These are phyloP conservation scores for Brachyrhaphis roseni DNA, from an alignment of 2,797 vertebrate species.

Conservation along the genomic window DNA sequence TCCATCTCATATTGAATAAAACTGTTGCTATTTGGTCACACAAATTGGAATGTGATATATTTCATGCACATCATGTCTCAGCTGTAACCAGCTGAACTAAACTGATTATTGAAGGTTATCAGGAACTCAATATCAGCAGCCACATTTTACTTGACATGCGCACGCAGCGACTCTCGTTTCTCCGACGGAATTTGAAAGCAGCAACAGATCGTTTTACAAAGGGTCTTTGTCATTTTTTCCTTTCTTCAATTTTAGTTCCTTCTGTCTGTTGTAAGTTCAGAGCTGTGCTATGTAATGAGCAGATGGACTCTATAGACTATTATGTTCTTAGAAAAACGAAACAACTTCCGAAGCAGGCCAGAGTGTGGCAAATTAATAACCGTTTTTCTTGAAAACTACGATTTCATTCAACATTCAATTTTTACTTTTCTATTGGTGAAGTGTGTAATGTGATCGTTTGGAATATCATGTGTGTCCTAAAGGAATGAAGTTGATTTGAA, in stretches of 20 bases:
- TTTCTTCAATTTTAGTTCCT: slow-evolving; percentile 10
- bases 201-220: slow-evolving; percentile 46
- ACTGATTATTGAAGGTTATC: not conserved
- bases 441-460: not conserved
- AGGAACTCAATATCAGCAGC: not conserved
- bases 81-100: not conserved
- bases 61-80: not conserved
- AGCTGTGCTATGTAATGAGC: not conserved
- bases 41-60: not conserved
- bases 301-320: not conserved
- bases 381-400: not conserved
- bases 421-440: not conserved
- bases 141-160: not conserved
- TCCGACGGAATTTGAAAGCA: slow-evolving; percentile 22
- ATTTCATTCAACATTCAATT: not conserved
- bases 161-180: not conserved
- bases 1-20: not conserved
- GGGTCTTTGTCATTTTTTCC: slow-evolving; percentile 34
- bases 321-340: not conserved
- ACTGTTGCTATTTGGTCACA: too few relatives aligned
- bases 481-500: not conserved
- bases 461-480: not conserved
- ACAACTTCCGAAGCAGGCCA: not conserved
- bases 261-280: not conserved
- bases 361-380: not conserved